A percentile compares a stretch with the other conserved stretches of the same genome.
Conservation (phyloP, 2,797 vertebrate genomes). For the Carapus acus region DNA sequence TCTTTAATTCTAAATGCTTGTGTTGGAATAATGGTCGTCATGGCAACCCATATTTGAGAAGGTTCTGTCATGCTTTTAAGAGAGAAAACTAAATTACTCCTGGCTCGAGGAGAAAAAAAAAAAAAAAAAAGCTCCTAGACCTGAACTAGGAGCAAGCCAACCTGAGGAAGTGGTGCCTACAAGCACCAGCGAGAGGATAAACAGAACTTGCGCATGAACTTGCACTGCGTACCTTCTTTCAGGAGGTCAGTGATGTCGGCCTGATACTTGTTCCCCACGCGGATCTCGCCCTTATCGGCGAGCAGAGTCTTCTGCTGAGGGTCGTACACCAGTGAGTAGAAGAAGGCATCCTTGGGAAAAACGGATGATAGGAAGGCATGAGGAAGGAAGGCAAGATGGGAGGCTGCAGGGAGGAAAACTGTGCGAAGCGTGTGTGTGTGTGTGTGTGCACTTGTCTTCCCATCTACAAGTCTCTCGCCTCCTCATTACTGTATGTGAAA, state of each 20-base stretch:
- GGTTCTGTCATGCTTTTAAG: too few relatives aligned
- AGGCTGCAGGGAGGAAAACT: constrained; percentile 19
- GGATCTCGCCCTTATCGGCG: constrained; percentile 96
- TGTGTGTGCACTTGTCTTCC: constrained; percentile 17
- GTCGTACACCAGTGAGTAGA: constrained; percentile 97
- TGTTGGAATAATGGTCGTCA: constrained; percentile 23
- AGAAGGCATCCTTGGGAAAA: constrained; percentile 90
- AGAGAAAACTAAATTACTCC: too few relatives aligned
- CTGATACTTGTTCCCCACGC: constrained; percentile 95
- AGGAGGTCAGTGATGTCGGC: constrained; percentile 94
- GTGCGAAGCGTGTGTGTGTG: constrained; percentile 13
- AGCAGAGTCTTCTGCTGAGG: constrained; percentile 96
- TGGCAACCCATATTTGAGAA: constrained; percentile 24
- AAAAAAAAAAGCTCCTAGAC: constrained; percentile 13
- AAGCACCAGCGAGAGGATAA: too few relatives aligned
- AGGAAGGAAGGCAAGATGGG: constrained; percentile 34
- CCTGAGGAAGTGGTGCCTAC: constrained; percentile 15
- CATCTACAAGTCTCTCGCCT: constrained; percentile 63
- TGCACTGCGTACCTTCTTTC: constrained; percentile 88
- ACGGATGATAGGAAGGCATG: constrained; percentile 35
- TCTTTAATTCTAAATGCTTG: constrained; percentile 21
- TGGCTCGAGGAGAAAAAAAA: constrained; percentile 7
- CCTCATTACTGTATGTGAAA: constrained; percentile 71
- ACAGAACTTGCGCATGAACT: too few relatives aligned
- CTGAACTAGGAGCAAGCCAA: too few relatives aligned